These are phyloP conservation scores for Cataglyphis rosenhaueri DNA, from an alignment of 2,888 invertebrate genomes.

Conservation along the genomic window DNA sequence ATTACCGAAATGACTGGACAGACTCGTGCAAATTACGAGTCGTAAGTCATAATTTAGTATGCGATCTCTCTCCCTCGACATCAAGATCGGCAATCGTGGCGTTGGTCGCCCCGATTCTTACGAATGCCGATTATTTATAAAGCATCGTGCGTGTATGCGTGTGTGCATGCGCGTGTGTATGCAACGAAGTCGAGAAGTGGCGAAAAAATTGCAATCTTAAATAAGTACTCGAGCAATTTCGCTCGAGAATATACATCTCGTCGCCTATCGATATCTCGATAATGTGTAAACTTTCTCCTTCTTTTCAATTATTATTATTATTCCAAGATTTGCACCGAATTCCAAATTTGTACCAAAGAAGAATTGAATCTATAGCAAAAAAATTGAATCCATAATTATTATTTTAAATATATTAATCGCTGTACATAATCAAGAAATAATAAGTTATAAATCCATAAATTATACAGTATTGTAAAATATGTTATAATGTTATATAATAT, in stretches of 20 bases:
- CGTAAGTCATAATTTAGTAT: conserved; percentile 64
- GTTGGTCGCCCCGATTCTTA: conserved; percentile 16
- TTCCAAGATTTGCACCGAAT: conserved; percentile 15
- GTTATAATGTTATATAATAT: not conserved
- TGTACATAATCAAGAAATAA: conserved; percentile 14
- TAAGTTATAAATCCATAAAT: not conserved
- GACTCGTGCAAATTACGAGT: conserved; percentile 63
- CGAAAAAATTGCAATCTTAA: conserved; percentile 63
- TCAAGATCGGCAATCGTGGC: conserved; percentile 40
- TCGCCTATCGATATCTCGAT: conserved; percentile 42
- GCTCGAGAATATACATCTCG: conserved; percentile 47
- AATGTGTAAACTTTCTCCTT: conserved; percentile 7
- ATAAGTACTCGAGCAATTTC: conserved; percentile 57
- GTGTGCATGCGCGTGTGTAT: not conserved
- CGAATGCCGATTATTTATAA: conserved; percentile 46
- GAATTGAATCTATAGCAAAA: not conserved
- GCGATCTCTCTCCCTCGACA: conserved; percentile 54
- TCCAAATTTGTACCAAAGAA: conserved; percentile 8
- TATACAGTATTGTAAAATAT: not conserved
- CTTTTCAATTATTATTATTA: conserved; percentile 19
- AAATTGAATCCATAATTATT: conserved; percentile 24
- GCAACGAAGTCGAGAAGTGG: conserved; percentile 30
- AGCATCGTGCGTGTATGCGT: not conserved
- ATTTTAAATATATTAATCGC: conserved; percentile 15
- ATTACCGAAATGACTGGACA: conserved; percentile 43